Percentiles rank a stretch among this genome's conserved stretches.
Evolutionary conservation across 1,140 invertebrate genomes (phyloP).

Genomic region (Diploscapter pachys): DNA sequence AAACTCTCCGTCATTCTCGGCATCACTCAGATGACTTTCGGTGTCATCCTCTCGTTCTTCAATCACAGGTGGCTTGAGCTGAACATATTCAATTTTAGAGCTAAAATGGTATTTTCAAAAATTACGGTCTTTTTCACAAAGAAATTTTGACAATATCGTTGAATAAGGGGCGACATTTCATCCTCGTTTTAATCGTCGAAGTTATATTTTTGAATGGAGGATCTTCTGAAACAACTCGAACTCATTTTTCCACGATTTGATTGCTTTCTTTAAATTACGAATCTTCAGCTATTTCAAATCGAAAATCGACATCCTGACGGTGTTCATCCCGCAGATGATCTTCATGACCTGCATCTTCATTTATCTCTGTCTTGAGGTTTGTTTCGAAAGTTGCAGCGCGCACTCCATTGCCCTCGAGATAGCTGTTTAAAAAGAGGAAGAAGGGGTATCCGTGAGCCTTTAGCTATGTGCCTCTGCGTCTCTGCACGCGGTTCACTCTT

Average conservation of each 20-base stretch:
- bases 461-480: too few relatives aligned
- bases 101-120: background rate
- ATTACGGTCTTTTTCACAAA: background rate
- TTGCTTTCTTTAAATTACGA: background rate
- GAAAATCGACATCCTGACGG: constrained; percentile 73
- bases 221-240: too few relatives aligned
- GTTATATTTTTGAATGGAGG: too few relatives aligned
- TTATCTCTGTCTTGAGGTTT: constrained; percentile 79
- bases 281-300: constrained; percentile 53
- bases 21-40: constrained; percentile 94
- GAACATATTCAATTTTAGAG: background rate
- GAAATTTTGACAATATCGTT: background rate
- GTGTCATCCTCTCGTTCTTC: constrained; percentile 79
- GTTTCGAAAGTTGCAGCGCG: too few relatives aligned
- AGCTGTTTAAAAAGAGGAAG: too few relatives aligned
- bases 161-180: background rate
- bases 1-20: constrained; percentile 95
- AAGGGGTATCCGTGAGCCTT: too few relatives aligned
- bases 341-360: constrained; percentile 85
- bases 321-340: constrained; percentile 88
- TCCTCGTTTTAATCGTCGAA: too few relatives aligned
- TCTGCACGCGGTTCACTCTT: too few relatives aligned
- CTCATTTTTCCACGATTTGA: too few relatives aligned
- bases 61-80: constrained; percentile 75
- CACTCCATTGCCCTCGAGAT: too few relatives aligned